Conservation (phyloP, 1,140 invertebrate genomes). For the Uloborus diversus region DNA sequence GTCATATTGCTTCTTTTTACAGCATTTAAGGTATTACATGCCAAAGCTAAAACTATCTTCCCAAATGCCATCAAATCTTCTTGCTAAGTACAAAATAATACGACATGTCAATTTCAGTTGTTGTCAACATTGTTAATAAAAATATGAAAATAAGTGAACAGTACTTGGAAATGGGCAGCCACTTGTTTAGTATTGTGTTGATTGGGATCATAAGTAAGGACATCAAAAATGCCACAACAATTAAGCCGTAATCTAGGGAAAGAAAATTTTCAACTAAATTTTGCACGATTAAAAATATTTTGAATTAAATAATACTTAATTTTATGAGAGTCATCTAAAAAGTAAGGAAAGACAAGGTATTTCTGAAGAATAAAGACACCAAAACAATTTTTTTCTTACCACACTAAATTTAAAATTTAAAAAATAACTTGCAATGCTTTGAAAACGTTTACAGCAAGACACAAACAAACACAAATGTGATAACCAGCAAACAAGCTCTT, state of each 20-base stretch:
- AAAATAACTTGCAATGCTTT: no score
- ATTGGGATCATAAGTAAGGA: conserved; percentile 80
- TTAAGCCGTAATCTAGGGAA: conserved; percentile 75
- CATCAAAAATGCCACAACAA: conserved; percentile 83
- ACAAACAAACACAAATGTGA: no score
- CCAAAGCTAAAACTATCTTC: conserved; percentile 88
- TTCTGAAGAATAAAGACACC: no score
- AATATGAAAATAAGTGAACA: conserved; percentile 1
- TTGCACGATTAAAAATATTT: neutral
- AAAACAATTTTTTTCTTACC: no score
- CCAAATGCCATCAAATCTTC: conserved; percentile 92
- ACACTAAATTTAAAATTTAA: no score
- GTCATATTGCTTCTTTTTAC: conserved; percentile 79
- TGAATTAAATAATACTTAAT: no score
- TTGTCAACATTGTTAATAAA: no score
- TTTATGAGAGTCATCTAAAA: no score
- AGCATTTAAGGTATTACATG: conserved; percentile 87
- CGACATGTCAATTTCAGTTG: no score
- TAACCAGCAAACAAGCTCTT: no score
- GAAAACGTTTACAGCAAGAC: no score
- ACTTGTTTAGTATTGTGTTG: conserved; percentile 73
- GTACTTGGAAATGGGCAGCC: conserved; percentile 77
- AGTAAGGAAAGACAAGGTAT: no score
- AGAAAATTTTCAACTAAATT: neutral
- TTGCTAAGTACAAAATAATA: conserved; percentile 70